These are phyloP conservation scores for Trichonephila clavipes DNA, from an alignment of 1,140 invertebrate species.

Conservation along the genomic window DNA sequence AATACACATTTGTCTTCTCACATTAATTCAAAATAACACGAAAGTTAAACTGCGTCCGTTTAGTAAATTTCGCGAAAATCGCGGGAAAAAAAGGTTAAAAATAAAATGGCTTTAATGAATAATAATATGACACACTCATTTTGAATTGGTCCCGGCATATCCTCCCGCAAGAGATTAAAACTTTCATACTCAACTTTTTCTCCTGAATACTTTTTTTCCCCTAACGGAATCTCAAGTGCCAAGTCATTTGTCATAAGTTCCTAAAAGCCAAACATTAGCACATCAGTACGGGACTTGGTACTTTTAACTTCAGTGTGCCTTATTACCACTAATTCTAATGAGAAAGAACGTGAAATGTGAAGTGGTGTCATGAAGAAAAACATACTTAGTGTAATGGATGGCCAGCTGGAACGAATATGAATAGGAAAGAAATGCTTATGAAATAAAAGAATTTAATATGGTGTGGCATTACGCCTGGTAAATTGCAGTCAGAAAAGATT, in stretches of 20 bases:
- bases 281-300: background rate
- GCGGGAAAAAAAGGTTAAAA: background rate
- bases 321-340: slow-evolving; percentile 28
- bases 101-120: background rate
- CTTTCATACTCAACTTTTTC: slow-evolving; percentile 13
- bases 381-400: slow-evolving; percentile 18
- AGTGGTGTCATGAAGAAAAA: background rate
- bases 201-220: background rate
- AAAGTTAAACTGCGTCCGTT: background rate
- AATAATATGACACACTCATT: background rate
- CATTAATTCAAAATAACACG: background rate
- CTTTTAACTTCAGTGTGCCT: background rate
- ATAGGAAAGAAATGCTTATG: background rate
- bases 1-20: background rate
- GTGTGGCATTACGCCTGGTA: background rate
- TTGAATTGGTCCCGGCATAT: background rate
- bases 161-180: slow-evolving; percentile 11
- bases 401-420: slow-evolving; percentile 21
- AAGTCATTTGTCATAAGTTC: slow-evolving; percentile 33
- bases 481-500: background rate
- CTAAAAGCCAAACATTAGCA: slow-evolving; percentile 20
- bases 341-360: background rate
- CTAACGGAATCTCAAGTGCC: background rate
- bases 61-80: background rate
- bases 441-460: slow-evolving; percentile 18